Percentiles rank a stretch among this genome's conserved stretches.
phyloP scores from a whole-genome alignment of 1,140 invertebrate genomes.

The Drosophila equinoxialis region DNA sequence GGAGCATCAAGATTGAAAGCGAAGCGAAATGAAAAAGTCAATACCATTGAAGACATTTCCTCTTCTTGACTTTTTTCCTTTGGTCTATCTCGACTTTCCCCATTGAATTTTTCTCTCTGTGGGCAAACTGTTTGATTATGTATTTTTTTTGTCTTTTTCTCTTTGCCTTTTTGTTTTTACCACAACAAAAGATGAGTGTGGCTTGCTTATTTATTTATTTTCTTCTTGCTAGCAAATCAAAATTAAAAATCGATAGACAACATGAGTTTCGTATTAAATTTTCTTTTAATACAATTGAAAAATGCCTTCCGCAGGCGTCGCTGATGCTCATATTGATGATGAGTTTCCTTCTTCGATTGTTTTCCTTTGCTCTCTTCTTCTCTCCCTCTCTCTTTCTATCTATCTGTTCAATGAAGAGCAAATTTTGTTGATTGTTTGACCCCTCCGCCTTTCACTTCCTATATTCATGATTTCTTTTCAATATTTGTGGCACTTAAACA shows the following conservation, averaged over 20 bases:
- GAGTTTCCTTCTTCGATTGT: neutral
- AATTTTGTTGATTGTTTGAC: constrained; percentile 49
- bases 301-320: constrained; percentile 41
- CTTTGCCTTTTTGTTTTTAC: constrained; percentile 5
- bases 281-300: constrained; percentile 63
- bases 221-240: constrained; percentile 40
- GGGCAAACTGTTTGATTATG: neutral
- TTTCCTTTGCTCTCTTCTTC: neutral
- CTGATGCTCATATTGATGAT: constrained; percentile 10
- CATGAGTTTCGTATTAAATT: constrained; percentile 64
- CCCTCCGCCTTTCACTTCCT: constrained; percentile 13
- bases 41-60: constrained; percentile 21
- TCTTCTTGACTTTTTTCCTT: constrained; percentile 17
- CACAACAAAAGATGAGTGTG: constrained; percentile 45
- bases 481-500: constrained; percentile 56
- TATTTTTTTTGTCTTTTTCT: neutral
- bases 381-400: neutral
- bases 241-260: constrained; percentile 62
- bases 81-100: neutral
- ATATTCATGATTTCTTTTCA: constrained; percentile 15
- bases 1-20: constrained; percentile 6
- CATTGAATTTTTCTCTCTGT: neutral
- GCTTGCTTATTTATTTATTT: constrained; percentile 16
- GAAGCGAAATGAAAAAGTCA: constrained; percentile 14
- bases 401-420: constrained; percentile 51